Evolutionary conservation across 2,113 vertebrate species (phyloP), one percentile per base, ranked within the genome.

Genomic region (Catharus fuscescens): DNA sequence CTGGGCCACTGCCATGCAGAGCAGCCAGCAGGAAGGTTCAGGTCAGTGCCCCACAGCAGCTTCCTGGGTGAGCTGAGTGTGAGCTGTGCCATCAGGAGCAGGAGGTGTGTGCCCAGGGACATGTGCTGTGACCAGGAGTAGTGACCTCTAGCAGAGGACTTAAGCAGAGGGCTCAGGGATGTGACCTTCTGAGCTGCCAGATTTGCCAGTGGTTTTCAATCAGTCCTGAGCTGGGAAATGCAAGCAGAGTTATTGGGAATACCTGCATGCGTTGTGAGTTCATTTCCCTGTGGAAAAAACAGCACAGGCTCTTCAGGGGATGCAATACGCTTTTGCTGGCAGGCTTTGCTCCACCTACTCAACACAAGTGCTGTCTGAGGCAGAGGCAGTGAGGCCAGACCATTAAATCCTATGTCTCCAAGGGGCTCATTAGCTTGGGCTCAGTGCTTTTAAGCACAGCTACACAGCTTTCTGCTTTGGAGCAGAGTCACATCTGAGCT

Each of bases 401-500:
- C 13, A 0, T 29, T 31, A 5, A 7, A n/a, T 26, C 69, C 44
- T 1, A 0, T 7, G 40, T 91, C 93, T 82, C 66, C 0, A 29
- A 90, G 90, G 88, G 48, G 53, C 90, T 94, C 81, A 23, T 94
- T 93, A 92, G 40, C 69, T 20, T 15, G 29, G 61, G 61, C 95
- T 80, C 86, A 18, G 60, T 0, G 5, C 64, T 84, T 73, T 74
- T 24, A 87, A 20, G 16, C 61, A 47, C 29, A 47, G 36, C 65
- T 18, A 15, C 32, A 18, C 18, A 28, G 67, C 53, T 44, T 48
- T 80, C 29, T 60, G 48, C 77, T 67, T 67, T 28, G 47, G 52
- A 71, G 73, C 21, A 25, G 47, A 54, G 54, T 36, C 65, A 5
- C 29, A 50, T 38, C 52, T 8, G 9, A 84, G 60, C 69, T 70